phyloP scores from a whole-genome alignment of 2,113 vertebrate species.

The Dipodomys spectabilis region DNA sequence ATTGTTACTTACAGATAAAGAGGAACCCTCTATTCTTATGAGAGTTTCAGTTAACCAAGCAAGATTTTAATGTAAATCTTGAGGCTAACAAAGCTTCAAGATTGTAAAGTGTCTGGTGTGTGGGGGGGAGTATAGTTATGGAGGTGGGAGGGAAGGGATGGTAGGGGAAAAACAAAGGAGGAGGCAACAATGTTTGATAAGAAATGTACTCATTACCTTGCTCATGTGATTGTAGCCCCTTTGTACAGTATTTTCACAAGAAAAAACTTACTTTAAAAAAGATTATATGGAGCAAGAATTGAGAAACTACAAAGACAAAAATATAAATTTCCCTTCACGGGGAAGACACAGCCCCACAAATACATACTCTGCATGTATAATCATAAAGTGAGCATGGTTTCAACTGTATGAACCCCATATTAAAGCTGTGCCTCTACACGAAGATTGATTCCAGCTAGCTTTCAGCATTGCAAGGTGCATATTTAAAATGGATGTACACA shows the following conservation, averaged over 20 bases:
- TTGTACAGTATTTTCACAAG: too few species aligned
- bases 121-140: too few species aligned
- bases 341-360: not conserved
- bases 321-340: not conserved
- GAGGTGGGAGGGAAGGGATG: too few species aligned
- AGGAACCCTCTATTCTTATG: not conserved
- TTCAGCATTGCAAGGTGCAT: not conserved
- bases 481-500: not conserved
- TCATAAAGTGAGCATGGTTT: conserved; percentile 35
- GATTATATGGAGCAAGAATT: not conserved
- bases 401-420: conserved; percentile 25
- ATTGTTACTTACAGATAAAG: not conserved
- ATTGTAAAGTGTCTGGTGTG: not conserved
- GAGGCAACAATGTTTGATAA: too few species aligned
- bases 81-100: not conserved
- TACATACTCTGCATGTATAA: not conserved
- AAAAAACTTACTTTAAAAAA: too few species aligned
- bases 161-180: too few species aligned
- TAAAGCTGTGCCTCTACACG: conserved; percentile 17
- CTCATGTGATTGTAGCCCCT: too few species aligned
- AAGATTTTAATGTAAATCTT: too few species aligned
- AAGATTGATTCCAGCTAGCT: not conserved
- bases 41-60: not conserved
- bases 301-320: conserved; percentile 36
- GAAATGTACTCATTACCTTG: too few species aligned